Conservation (phyloP, 92 coral and sea anemone species). For the Palythoa grandis region DNA sequence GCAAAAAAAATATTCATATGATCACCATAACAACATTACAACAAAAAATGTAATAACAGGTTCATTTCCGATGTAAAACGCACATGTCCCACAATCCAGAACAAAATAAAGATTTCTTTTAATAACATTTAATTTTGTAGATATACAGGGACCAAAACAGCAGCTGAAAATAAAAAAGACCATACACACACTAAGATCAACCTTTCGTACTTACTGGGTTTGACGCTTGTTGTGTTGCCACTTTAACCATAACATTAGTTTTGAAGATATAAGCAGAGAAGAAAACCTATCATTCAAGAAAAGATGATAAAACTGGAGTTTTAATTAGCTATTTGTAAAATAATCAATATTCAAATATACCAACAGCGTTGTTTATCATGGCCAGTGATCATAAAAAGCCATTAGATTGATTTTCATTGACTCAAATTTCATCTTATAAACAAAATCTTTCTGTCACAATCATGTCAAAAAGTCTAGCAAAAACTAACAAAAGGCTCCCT, state of each 20-base stretch:
- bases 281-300: slow-evolving; percentile 71
- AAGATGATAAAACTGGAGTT: neutral
- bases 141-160: no score
- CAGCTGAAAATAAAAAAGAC: neutral
- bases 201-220: slow-evolving; percentile 81
- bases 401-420: no score
- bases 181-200: no score
- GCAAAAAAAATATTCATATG: neutral
- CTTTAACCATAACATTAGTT: slow-evolving; percentile 98
- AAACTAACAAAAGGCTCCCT: no score
- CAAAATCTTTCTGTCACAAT: no score
- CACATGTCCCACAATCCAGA: neutral
- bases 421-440: no score
- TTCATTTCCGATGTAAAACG: neutral
- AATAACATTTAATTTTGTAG: no score
- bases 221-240: slow-evolving; percentile 94
- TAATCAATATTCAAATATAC: no score
- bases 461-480: no score
- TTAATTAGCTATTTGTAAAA: no score
- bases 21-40: neutral
- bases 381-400: no score
- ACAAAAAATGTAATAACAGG: neutral
- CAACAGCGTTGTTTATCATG: no score
- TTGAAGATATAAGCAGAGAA: slow-evolving; percentile 96
- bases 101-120: neutral